Evolutionary conservation across 1,140 invertebrate genomes (phyloP).

Genomic region (Dryas iulia): DNA sequence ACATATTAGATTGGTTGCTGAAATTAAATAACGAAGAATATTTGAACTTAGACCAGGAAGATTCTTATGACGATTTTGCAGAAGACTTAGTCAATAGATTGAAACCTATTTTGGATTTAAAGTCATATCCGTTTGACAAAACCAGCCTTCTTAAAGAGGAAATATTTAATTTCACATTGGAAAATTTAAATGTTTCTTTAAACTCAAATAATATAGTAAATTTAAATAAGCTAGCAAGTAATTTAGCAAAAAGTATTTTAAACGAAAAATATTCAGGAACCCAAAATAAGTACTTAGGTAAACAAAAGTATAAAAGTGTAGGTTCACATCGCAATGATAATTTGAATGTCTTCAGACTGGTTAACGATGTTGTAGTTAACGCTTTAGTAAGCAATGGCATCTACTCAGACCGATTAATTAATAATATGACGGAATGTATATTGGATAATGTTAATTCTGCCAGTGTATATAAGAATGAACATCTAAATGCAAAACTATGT

Average conservation of each 20-base stretch:
- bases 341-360: background rate
- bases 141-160: slow-evolving; percentile 15
- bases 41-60: background rate
- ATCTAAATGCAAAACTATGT: slow-evolving; percentile 12
- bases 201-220: background rate
- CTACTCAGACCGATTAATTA: background rate
- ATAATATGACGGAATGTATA: slow-evolving; percentile 14
- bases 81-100: slow-evolving; percentile 10
- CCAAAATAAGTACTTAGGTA: background rate
- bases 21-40: slow-evolving; percentile 7
- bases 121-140: slow-evolving; percentile 1
- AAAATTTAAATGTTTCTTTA: background rate
- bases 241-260: slow-evolving; percentile 10
- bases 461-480: background rate
- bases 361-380: background rate
- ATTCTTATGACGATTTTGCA: background rate
- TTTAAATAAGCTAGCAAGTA: slow-evolving; percentile 13
- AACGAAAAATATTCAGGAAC: background rate
- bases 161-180: slow-evolving; percentile 17
- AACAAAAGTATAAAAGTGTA: background rate
- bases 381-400: background rate
- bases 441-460: background rate
- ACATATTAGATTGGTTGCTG: slow-evolving; percentile 8
- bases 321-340: background rate
- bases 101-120: slow-evolving; percentile 7